Conservation (phyloP, 2,888 invertebrate genomes). For the Neoitamus cyanurus region DNA sequence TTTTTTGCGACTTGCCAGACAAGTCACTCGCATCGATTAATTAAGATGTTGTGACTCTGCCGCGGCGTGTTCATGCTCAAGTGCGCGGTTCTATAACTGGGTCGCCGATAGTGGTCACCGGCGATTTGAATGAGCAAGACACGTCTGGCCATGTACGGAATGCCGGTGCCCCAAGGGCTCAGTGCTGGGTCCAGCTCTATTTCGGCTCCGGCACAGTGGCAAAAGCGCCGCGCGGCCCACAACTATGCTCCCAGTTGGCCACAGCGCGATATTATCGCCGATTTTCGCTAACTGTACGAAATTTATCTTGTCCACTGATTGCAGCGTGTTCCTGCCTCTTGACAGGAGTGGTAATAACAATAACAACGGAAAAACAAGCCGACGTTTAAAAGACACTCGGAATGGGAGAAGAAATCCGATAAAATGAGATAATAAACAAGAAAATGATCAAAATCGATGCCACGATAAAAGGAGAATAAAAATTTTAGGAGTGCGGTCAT, state of each 20-base stretch:
- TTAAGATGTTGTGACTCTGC: conserved; percentile 47
- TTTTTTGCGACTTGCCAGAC: neutral
- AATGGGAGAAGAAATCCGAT: conserved; percentile 41
- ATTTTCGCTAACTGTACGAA: conserved; percentile 38
- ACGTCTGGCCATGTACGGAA: neutral
- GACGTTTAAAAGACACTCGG: conserved; percentile 42
- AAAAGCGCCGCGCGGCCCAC: neutral
- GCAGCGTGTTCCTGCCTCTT: conserved; percentile 20
- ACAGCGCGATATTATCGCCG: conserved; percentile 4
- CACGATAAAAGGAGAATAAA: conserved; percentile 41
- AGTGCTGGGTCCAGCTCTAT: conserved; percentile 10
- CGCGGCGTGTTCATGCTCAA: neutral
- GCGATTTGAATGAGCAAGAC: conserved; percentile 10
- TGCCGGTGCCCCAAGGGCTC: neutral
- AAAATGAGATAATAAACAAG: conserved; percentile 44
- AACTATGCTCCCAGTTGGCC: neutral
- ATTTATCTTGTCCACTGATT: conserved; percentile 40
- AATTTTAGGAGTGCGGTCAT: conserved; percentile 41
- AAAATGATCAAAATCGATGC: conserved; percentile 44
- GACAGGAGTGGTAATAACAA: conserved; percentile 44
- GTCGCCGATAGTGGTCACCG: neutral
- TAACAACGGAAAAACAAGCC: conserved; percentile 42
- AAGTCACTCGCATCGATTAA: conserved; percentile 28
- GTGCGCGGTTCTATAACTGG: neutral
- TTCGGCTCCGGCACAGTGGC: neutral